Evolutionary conservation across 2,888 invertebrate genomes (phyloP), one percentile per base, ranked within the genome.

Genomic region (Drosophila stalkeri): DNA sequence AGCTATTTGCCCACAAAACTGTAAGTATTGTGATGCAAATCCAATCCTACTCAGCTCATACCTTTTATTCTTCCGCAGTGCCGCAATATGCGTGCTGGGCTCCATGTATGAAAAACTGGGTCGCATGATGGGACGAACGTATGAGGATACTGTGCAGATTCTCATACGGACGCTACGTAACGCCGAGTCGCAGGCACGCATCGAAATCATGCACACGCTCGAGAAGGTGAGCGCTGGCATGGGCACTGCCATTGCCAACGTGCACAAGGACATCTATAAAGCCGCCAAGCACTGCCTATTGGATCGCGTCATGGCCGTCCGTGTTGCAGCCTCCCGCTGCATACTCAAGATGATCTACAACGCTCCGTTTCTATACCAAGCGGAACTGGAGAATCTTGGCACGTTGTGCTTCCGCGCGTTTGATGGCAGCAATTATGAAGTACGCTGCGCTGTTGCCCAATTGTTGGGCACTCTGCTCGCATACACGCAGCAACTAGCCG

Each of bases 31-130:
- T 12, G 6, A 61, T n/a, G 16, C 6, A 16, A 18, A 14, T n/a
- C 5, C 12, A 14, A 37, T 23, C 2, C 11, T 6, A 14, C 0
- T 47, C 11, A 9, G 4, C 37, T 54, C 9, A 37, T n/a, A 1
- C 4, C 2, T 7, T 47, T 12, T 6, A 35, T 27, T 18, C 23
- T 52, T 12, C 66, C 94, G 64, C 92, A 99, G 99, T 83, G 98
- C 99, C 89, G 99, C 99, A 18, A 97, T 99, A 88, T 97, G 98
- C 84, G 98, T 99, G 89, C 95, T 98, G 67, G 99, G 99, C 41
- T 97, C 97, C 75, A 98, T 99, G 98, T 99, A 99, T 93, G 98
- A 99, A 93, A 98, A 97, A 93, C 94, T 99, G 23, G 99, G 99
- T 1, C 95, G 99, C 77, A 99, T 99, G 98, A 99, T 99, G 96